These are phyloP conservation scores for Gila orcuttii DNA, from an alignment of 2,113 vertebrate species.

Conservation along the genomic window DNA sequence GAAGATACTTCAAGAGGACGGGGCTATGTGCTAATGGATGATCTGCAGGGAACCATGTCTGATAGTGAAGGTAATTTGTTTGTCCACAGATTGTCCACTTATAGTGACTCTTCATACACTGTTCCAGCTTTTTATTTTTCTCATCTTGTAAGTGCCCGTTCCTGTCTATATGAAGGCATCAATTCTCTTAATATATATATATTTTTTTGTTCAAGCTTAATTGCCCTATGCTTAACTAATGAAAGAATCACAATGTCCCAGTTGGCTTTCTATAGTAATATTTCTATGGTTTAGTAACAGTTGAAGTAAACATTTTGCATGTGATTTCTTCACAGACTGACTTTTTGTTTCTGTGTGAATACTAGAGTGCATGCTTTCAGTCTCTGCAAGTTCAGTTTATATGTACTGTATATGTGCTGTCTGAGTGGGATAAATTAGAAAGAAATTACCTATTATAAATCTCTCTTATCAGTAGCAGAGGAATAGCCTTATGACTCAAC, in stretches of 20 bases:
- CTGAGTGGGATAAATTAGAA: neutral
- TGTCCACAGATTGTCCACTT: slow-evolving; percentile 69
- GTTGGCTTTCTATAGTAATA: neutral
- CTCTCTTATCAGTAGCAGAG: slow-evolving; percentile 5
- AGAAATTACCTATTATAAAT: neutral
- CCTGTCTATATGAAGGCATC: slow-evolving; percentile 28
- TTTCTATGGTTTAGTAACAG: neutral
- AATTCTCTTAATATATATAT: slow-evolving; percentile 1
- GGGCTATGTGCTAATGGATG: slow-evolving; percentile 94
- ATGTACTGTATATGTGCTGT: neutral
- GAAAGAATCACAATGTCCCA: neutral
- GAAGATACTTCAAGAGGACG: slow-evolving; percentile 91
- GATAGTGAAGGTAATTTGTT: slow-evolving; percentile 97
- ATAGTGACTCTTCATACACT: slow-evolving; percentile 57
- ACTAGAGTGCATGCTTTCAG: slow-evolving; percentile 30
- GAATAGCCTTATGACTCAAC: slow-evolving; percentile 1
- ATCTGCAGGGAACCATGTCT: slow-evolving; percentile 97
- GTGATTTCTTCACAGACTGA: slow-evolving; percentile 51
- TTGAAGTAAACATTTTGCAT: slow-evolving; percentile 70
- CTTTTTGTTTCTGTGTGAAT: slow-evolving; percentile 60
- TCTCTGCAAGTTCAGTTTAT: neutral
- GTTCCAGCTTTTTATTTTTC: slow-evolving; percentile 24
- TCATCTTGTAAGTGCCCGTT: slow-evolving; percentile 7
- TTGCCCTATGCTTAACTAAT: neutral
- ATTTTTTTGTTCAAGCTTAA: neutral